These are phyloP conservation scores for Panagrolaimus sp. DNA, from an alignment of 1,140 invertebrate species.

Conservation along the genomic window DNA sequence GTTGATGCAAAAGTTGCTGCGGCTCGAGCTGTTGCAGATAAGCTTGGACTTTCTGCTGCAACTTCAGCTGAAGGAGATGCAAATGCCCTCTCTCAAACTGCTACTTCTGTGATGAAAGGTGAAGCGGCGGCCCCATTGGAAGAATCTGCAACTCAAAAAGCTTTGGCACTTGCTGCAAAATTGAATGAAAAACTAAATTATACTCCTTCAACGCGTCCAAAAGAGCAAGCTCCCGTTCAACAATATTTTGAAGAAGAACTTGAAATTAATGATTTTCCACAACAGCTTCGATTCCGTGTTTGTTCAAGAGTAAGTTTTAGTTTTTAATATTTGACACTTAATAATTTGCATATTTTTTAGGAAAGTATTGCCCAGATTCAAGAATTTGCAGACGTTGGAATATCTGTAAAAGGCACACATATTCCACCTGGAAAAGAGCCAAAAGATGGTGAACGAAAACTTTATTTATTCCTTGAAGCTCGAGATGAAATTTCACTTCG, in stretches of 20 bases:
- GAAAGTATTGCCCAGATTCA: constrained; percentile 95
- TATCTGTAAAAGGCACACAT: constrained; percentile 95
- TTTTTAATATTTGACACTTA: too few relatives aligned
- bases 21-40: constrained; percentile 34
- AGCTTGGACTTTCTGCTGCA: constrained; percentile 24
- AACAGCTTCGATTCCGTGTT: constrained; percentile 94
- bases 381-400: constrained; percentile 96
- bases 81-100: constrained; percentile 76
- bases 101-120: constrained; percentile 74
- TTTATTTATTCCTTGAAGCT: constrained; percentile 97
- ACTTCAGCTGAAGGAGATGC: constrained; percentile 67
- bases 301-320: constrained; percentile 74
- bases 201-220: constrained; percentile 69
- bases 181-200: constrained; percentile 95
- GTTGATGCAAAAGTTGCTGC: constrained; percentile 67
- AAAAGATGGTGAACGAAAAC: constrained; percentile 83
- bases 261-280: constrained; percentile 99
- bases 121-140: constrained; percentile 42
- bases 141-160: constrained; percentile 56
- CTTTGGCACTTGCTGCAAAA: constrained; percentile 74
- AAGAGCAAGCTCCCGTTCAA: constrained; percentile 65
- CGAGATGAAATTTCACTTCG: constrained; percentile 91
- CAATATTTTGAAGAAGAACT: constrained; percentile 96
- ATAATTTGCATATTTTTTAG: too few relatives aligned
- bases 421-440: constrained; percentile 77